Percentiles rank a stretch among this genome's conserved stretches.
Evolutionary conservation across 2,888 invertebrate genomes (phyloP).

Genomic region (Heliothis peltigera): DNA sequence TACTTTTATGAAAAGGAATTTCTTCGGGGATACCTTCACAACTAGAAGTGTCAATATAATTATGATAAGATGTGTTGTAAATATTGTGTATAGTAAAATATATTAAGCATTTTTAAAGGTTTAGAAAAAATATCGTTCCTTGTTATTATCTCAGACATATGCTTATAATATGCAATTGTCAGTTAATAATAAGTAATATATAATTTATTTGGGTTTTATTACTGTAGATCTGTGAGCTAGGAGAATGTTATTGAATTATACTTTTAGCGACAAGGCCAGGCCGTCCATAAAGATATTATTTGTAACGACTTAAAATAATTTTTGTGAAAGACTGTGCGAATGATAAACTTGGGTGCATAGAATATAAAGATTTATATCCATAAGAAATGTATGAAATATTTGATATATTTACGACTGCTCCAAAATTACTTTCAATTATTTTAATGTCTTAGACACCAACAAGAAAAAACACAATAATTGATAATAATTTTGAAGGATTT

Average conservation of each 20-base stretch:
- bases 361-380: constrained; percentile 53
- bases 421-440: constrained; percentile 42
- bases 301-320: constrained; percentile 75
- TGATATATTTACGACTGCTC: constrained; percentile 31
- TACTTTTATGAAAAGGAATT: constrained; percentile 32
- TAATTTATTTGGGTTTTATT: constrained; percentile 61
- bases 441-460: neutral
- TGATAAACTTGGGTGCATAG: constrained; percentile 67
- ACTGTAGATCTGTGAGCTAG: constrained; percentile 72
- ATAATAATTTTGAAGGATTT: constrained; percentile 42
- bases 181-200: constrained; percentile 53
- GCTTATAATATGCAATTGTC: constrained; percentile 48
- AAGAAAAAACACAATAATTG: constrained; percentile 3
- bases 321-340: constrained; percentile 82
- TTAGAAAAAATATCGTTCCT: constrained; percentile 64
- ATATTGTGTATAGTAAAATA: constrained; percentile 68
- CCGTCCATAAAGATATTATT: constrained; percentile 83
- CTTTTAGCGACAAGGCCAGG: constrained; percentile 77
- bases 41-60: constrained; percentile 11
- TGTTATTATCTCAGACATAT: constrained; percentile 61
- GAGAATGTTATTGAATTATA: constrained; percentile 58
- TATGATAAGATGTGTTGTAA: constrained; percentile 62
- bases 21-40: constrained; percentile 25
- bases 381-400: constrained; percentile 49
- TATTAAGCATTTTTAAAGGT: constrained; percentile 50